phyloP scores from a whole-genome alignment of 2,113 vertebrate species.

The Rhineura floridana region DNA sequence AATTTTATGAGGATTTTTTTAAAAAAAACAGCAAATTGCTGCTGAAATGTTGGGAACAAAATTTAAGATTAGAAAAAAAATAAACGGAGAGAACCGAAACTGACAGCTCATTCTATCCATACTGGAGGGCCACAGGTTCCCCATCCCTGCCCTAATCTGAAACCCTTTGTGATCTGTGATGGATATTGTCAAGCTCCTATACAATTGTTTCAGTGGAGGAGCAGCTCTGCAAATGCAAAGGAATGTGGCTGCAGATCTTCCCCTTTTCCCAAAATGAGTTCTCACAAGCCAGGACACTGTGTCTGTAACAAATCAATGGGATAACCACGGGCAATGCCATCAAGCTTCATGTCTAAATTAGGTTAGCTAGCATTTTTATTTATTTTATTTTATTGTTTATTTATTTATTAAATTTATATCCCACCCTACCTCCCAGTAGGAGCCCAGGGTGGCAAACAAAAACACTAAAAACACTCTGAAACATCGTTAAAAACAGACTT shows the following conservation, averaged over 20 bases:
- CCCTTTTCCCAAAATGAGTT: background rate
- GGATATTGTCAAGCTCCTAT: background rate
- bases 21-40: too few species aligned
- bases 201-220: background rate
- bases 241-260: background rate
- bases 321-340: background rate
- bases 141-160: background rate
- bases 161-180: background rate
- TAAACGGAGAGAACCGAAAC: too few species aligned
- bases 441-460: too few species aligned
- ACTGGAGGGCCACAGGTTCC: too few species aligned
- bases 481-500: too few species aligned
- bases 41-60: too few species aligned
- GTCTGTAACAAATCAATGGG: background rate
- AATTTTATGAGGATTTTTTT: too few species aligned
- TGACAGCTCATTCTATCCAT: too few species aligned
- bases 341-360: background rate
- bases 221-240: background rate
- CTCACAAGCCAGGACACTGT: background rate
- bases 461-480: too few species aligned
- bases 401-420: background rate
- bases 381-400: too few species aligned
- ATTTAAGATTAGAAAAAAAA: too few species aligned
- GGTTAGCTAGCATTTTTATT: background rate
- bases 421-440: background rate